Evolutionary conservation across 1,140 invertebrate species (phyloP).

Genomic region (Pararge aegeria): DNA sequence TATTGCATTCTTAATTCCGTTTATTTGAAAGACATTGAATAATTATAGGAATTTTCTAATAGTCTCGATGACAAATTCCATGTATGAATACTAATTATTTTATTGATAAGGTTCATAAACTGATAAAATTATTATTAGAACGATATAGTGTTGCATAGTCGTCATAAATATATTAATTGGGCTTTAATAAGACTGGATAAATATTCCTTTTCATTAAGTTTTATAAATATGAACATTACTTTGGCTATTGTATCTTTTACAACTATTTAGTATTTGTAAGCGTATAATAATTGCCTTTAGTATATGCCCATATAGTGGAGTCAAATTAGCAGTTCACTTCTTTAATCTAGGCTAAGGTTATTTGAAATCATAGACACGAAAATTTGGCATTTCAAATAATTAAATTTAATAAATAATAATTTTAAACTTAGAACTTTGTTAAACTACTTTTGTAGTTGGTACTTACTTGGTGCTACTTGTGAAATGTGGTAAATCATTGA

Average conservation of each 20-base stretch:
- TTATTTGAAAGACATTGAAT: conserved; percentile 34
- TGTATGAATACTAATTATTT: conserved; percentile 14
- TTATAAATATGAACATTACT: conserved; percentile 21
- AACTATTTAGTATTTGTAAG: conserved; percentile 3
- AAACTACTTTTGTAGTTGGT: no score
- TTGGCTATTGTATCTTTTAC: conserved; percentile 17
- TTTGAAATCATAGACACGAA: no score
- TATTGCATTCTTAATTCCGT: conserved; percentile 77
- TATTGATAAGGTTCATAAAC: not conserved
- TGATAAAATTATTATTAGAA: conserved; percentile 2
- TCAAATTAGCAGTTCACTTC: no score
- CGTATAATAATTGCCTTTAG: not conserved
- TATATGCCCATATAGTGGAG: not conserved
- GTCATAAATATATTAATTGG: conserved; percentile 18
- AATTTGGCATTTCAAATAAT: no score
- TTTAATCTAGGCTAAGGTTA: no score
- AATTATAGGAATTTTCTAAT: conserved; percentile 25
- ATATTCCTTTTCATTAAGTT: conserved; percentile 42
- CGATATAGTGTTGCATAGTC: conserved; percentile 11
- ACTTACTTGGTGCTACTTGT: no score
- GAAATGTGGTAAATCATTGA: no score
- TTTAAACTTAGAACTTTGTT: no score
- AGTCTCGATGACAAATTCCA: conserved; percentile 23
- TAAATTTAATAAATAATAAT: no score
- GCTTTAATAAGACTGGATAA: conserved; percentile 57